Conservation (phyloP, 2,888 invertebrate genomes). For the Athrips mouffetella region DNA sequence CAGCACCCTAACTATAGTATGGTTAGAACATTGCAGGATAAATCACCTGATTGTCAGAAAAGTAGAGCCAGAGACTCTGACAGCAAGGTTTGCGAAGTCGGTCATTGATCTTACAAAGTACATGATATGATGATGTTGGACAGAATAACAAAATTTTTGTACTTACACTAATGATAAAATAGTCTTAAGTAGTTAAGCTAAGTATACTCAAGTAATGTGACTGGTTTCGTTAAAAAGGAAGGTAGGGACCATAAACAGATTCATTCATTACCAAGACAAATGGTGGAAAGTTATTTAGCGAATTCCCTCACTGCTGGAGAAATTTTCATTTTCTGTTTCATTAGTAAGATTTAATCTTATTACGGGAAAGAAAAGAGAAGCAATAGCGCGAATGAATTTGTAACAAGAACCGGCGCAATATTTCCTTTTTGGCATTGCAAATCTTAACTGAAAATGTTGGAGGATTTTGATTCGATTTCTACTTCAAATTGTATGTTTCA, state of each 20-base stretch:
- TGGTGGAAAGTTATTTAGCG: conserved; percentile 57
- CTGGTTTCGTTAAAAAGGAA: neutral
- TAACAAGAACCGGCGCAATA: conserved; percentile 47
- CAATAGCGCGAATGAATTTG: conserved; percentile 55
- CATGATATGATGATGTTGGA: no score
- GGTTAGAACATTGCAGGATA: no score
- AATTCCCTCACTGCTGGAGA: conserved; percentile 53
- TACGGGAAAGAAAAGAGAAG: conserved; percentile 49
- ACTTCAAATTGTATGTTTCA: conserved; percentile 10
- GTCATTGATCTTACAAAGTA: no score
- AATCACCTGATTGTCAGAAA: no score
- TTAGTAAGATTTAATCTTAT: conserved; percentile 71
- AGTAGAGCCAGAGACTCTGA: no score
- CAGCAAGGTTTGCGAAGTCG: no score
- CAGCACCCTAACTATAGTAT: no score
- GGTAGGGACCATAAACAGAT: conserved; percentile 9
- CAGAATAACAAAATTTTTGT: no score
- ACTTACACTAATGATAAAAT: no score
- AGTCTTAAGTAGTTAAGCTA: no score
- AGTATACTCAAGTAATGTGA: neutral
- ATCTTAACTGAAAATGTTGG: conserved; percentile 38
- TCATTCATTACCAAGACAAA: conserved; percentile 56
- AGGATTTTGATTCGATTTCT: conserved; percentile 27
- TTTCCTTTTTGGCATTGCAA: conserved; percentile 41
- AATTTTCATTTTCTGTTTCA: conserved; percentile 71